Evolutionary conservation across 2,113 vertebrate genomes (phyloP), one percentile per base, ranked within the genome.

Genomic region (Choloepus hoffmanni): DNA sequence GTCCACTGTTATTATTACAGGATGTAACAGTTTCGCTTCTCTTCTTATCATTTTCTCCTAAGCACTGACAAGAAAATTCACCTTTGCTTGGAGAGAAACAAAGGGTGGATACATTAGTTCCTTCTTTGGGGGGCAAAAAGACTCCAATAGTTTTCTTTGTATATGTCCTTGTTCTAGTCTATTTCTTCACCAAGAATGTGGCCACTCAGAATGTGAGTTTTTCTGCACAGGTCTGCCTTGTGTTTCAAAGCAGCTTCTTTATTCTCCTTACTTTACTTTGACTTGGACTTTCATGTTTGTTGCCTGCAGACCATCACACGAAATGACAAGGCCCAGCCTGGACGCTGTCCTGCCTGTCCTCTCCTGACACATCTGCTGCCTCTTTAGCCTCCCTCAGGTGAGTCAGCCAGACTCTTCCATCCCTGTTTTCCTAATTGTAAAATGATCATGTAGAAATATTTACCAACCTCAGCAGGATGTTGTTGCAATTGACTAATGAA

Each of bases 381-480:
- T 58, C 33, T 53, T 53, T 53, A 53, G 50, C 10, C 50, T 53
- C 50, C 50, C 50, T 53, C 50, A 7, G 0, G 1, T 68, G 92
- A 91, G 43, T 95, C 92, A 89, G 78, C n/a, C 67, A 77, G 86
- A 72, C 26, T 62, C 9, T 30, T 73, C 43, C 3, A 11, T n/a
- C 50, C 43, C 18, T 74, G 82, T 89, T 82, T 67, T 63, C 45
- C 40, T 63, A 45, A 33, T 36, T 83, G 89, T 81, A 85, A 60
- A 81, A 94, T 43, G 14, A 72, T 24, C 68, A 9, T 50, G 18
- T 18, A 65, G 74, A 74, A 90, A 83, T 74, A 82, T 13, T 50
- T 86, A 58, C 68, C 33, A 36, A 77, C 82, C 60, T 94, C 82
- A 45, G 83, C 91, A 91, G 89, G 94, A 89, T 94, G 74, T 58